A percentile compares a stretch with the other conserved stretches of the same genome.
Evolutionary conservation across 2,113 vertebrate species (phyloP).

Genomic region (Maccullochella peelii): DNA sequence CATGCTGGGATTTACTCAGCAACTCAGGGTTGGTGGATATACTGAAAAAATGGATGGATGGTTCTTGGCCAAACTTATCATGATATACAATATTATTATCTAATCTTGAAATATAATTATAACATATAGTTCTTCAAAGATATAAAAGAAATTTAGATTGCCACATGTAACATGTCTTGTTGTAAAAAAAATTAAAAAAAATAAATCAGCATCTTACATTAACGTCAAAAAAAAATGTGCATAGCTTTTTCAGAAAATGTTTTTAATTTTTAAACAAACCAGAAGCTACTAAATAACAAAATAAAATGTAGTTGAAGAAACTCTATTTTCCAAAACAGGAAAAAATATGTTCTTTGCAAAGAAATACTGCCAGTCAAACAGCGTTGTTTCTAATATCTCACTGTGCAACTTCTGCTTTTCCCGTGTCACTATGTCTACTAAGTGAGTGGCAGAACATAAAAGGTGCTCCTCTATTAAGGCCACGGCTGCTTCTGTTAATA

Average conservation of each 20-base stretch:
- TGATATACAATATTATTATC: background rate
- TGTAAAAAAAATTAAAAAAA: no score
- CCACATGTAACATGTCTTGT: no score
- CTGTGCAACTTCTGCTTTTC: conserved; percentile 7
- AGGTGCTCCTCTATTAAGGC: background rate
- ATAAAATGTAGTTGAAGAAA: background rate
- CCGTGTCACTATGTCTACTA: background rate
- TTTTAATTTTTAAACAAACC: background rate
- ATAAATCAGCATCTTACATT: no score
- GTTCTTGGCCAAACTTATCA: background rate
- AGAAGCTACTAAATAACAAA: background rate
- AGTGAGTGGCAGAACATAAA: conserved; percentile 6
- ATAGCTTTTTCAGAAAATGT: no score
- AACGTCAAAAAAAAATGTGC: no score
- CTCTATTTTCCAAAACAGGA: background rate
- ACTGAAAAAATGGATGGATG: background rate
- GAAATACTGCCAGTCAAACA: background rate
- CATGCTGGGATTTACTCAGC: background rate
- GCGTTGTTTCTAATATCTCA: background rate
- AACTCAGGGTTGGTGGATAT: background rate
- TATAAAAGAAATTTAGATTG: no score
- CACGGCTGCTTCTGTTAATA: background rate
- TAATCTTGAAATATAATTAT: background rate
- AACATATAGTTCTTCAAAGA: background rate
- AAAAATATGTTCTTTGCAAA: background rate